phyloP scores from a whole-genome alignment of 2,797 vertebrate genomes.

The Chiloscyllium punctatum region DNA sequence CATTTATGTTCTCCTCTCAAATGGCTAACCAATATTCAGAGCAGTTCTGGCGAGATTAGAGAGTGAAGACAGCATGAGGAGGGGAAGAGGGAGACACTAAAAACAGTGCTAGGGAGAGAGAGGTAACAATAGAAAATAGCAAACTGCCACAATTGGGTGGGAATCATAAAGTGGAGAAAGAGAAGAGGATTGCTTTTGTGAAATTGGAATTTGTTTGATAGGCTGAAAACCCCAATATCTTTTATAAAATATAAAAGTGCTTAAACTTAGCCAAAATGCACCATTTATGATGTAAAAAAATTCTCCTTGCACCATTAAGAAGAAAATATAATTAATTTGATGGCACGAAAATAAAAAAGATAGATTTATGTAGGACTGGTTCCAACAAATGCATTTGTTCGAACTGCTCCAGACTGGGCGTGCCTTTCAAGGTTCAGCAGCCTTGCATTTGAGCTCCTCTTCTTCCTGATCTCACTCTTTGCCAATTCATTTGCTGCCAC shows the following conservation, averaged over 20 bases:
- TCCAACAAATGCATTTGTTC: constrained; percentile 86
- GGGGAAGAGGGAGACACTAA: not conserved
- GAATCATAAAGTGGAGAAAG: not conserved
- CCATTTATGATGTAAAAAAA: not conserved
- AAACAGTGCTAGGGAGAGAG: not conserved
- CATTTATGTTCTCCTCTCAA: not conserved
- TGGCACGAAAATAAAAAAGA: constrained; percentile 70
- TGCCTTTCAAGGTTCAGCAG: constrained; percentile 80
- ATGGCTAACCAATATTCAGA: not conserved
- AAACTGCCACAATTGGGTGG: not conserved
- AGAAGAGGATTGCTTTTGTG: not conserved
- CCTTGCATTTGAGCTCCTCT: constrained; percentile 91
- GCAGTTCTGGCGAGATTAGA: not conserved
- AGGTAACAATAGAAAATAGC: not conserved
- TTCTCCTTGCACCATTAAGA: not conserved
- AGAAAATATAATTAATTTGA: constrained; percentile 45
- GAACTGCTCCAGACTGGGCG: constrained; percentile 92
- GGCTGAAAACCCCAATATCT: not conserved
- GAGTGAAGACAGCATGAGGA: not conserved
- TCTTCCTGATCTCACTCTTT: constrained; percentile 85
- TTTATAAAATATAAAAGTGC: not conserved
- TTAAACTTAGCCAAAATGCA: not conserved
- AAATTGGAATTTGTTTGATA: not conserved
- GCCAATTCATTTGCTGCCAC: constrained; percentile 85
- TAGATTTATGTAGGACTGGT: constrained; percentile 96